Evolutionary conservation across 2,113 vertebrate genomes (phyloP).

Genomic region (Paramormyrops kingsleyae): DNA sequence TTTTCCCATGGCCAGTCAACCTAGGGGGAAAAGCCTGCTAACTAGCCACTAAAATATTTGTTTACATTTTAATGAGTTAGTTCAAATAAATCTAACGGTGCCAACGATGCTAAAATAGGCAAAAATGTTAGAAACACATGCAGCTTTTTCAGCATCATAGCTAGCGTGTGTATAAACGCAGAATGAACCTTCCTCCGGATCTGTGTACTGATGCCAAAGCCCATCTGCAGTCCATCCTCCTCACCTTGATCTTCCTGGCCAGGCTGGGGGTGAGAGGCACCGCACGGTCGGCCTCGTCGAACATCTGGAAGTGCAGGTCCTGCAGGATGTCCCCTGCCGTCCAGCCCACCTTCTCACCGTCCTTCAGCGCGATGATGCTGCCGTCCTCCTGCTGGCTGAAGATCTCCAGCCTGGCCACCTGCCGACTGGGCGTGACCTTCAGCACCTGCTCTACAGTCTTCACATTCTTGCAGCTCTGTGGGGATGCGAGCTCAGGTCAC

Average conservation of each 20-base stretch:
- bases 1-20: background rate
- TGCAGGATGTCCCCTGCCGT: conserved; percentile 69
- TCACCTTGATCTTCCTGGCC: conserved; percentile 75
- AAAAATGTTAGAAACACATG: background rate
- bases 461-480: conserved; percentile 66
- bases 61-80: background rate
- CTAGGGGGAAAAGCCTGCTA: background rate
- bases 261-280: conserved; percentile 62
- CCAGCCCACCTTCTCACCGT: conserved; percentile 77
- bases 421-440: conserved; percentile 74
- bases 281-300: conserved; percentile 74
- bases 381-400: conserved; percentile 62
- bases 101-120: background rate
- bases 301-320: conserved; percentile 77
- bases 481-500: background rate
- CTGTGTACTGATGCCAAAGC: background rate
- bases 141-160: background rate
- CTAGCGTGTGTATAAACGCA: background rate
- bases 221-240: conserved; percentile 14
- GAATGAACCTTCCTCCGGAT: background rate
- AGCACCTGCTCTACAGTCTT: conserved; percentile 62
- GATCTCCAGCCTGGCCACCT: conserved; percentile 65
- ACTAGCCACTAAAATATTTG: background rate
- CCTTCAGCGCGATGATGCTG: conserved; percentile 63
- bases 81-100: background rate